Conservation (phyloP, 1,140 invertebrate species). For the Vanessa atalanta region DNA sequence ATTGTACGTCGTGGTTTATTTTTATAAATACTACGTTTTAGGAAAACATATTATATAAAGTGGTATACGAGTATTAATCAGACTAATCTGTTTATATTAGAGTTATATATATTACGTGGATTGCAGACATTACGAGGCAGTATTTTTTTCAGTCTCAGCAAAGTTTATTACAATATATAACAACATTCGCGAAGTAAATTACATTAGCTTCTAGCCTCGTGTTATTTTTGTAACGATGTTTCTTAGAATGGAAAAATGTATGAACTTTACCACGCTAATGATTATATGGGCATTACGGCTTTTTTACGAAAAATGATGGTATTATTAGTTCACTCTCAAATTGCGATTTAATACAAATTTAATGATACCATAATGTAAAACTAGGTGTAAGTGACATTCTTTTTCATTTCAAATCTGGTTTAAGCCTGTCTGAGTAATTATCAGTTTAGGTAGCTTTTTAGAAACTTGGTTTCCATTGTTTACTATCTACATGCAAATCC, state of each 20-base stretch:
- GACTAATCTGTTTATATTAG: slow-evolving; percentile 47
- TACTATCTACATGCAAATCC: too few species aligned
- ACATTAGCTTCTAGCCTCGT: slow-evolving; percentile 40
- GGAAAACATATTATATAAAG: slow-evolving; percentile 9
- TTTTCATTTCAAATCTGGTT: neutral
- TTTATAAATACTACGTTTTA: neutral
- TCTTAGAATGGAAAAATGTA: slow-evolving; percentile 41
- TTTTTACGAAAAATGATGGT: slow-evolving; percentile 15
- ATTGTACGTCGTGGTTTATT: neutral
- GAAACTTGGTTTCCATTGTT: too few species aligned
- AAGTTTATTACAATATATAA: slow-evolving; percentile 45
- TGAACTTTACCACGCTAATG: slow-evolving; percentile 43
- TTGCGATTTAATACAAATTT: neutral
- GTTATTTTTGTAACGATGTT: slow-evolving; percentile 38
- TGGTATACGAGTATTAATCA: slow-evolving; percentile 52
- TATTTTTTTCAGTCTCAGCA: slow-evolving; percentile 38
- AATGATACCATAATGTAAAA: neutral
- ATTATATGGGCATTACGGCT: slow-evolving; percentile 34
- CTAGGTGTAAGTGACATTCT: neutral
- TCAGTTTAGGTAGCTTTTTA: too few species aligned
- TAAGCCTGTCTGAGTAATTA: neutral
- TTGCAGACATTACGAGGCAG: slow-evolving; percentile 42
- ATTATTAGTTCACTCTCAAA: slow-evolving; percentile 1
- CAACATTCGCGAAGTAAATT: slow-evolving; percentile 60
- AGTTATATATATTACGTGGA: slow-evolving; percentile 36